These are phyloP conservation scores for Anadara kagoshimensis DNA, from an alignment of 1,140 invertebrate genomes.

Conservation along the genomic window DNA sequence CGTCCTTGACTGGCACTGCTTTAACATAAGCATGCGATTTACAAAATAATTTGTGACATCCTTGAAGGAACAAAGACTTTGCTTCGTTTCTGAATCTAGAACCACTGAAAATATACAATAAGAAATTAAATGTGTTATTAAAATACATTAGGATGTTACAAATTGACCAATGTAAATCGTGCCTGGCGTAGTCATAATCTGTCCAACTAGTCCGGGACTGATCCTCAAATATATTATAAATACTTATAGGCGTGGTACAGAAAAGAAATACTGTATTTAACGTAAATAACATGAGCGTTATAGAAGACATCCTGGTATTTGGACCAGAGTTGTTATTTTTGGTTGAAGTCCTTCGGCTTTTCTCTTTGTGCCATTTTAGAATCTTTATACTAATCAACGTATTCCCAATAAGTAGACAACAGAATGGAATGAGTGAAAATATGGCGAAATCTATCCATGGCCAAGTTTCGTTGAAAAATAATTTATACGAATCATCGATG, in stretches of 20 bases:
- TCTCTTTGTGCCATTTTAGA: background rate
- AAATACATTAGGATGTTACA: constrained; percentile 63
- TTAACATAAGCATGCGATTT: too few species aligned
- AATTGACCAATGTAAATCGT: constrained; percentile 54
- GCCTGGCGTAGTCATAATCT: constrained; percentile 16
- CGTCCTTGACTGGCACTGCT: too few species aligned
- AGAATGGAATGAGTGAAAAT: constrained; percentile 63
- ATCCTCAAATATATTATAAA: constrained; percentile 55
- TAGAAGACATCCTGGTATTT: constrained; percentile 21
- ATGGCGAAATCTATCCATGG: constrained; percentile 67
- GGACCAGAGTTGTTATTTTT: background rate
- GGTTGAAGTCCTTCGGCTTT: background rate
- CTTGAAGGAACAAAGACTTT: too few species aligned
- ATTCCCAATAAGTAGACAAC: constrained; percentile 57
- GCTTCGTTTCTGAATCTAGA: constrained; percentile 52
- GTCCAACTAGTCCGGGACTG: constrained; percentile 6
- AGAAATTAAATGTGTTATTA: constrained; percentile 66
- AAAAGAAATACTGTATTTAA: constrained; percentile 57
- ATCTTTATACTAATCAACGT: constrained; percentile 49
- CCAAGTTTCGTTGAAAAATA: constrained; percentile 51
- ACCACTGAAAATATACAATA: constrained; percentile 64
- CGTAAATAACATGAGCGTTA: constrained; percentile 59
- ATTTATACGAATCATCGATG: constrained; percentile 3
- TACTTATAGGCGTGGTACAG: constrained; percentile 55
- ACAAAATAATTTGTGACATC: too few species aligned